Base-by-base conservation (phyloP, 35 echinoderm and acorn worm species). In the Eucidaris tribuloides region DNA sequence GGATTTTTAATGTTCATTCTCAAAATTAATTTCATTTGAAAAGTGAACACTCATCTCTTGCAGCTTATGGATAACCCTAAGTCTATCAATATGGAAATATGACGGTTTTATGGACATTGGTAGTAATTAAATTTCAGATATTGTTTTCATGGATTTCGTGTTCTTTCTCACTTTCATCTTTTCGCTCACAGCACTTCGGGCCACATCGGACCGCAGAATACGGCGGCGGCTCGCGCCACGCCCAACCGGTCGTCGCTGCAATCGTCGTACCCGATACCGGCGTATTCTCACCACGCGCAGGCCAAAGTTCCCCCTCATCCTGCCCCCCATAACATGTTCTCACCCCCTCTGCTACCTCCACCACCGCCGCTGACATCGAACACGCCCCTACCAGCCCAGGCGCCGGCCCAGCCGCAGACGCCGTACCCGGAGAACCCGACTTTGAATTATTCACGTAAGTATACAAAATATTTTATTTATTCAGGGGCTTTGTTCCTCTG, bases 351-450 rank as follows among this genome's bases (percentile, higher is more conserved):
- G 77, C 34, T 88, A 60, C 85, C 85, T 45, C 85, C 85, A 80
- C 85, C 85, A 22, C 85, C 85, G 55, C 85, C 85, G 25, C 61
- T 88, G 77, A 88, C 85, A 28, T 88, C 85, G 76, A 88, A 80
- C 41, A 88, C 83, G 18, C 83, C 65, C 25, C 48, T 45, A 19
- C 30, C 42, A 54, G 46, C 27, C 17, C 48, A 48, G 13, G n/a
- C 34, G 46, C 39, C 25, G 35, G 46, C 11, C 14, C 85, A 65
- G 43, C 58, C 42, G 24, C 45, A 4, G 58, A 13, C 77, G 22
- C 55, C 32, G 4, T 57, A 44, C 20, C 76, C 85, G 52, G 85
- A 60, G 5, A 50, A 59, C 14, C 63, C 63, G 44, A 19, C 35
- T 15, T 14, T 41, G 22, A 66, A 65, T 62, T 83, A 44, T 83